Conservation (phyloP, 2,888 invertebrate genomes). For the Nomada lathburiana region DNA sequence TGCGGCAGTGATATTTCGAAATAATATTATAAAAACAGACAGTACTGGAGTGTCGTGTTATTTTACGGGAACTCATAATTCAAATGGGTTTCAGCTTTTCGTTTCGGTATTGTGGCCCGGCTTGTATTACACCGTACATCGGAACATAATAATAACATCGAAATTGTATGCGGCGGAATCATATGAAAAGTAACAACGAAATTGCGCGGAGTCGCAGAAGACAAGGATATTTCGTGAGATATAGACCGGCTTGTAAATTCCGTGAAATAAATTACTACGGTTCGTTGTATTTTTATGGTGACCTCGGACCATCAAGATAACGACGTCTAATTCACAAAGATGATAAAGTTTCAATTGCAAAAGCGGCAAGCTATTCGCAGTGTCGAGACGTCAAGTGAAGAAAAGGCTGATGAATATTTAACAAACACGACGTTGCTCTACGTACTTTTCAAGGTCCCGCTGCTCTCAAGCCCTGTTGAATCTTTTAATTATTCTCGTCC, state of each 20-base stretch:
- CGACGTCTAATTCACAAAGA: slow-evolving; percentile 19
- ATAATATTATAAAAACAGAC: not conserved
- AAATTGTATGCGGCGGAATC: too few species aligned
- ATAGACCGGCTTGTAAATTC: slow-evolving; percentile 20
- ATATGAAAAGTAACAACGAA: too few species aligned
- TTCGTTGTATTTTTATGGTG: slow-evolving; percentile 40
- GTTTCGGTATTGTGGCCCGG: not conserved
- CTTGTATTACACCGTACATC: not conserved
- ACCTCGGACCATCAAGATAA: slow-evolving; percentile 1
- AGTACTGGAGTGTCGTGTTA: too few species aligned
- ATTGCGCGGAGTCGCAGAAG: not conserved
- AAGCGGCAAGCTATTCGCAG: slow-evolving; percentile 51
- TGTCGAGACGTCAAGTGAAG: slow-evolving; percentile 47
- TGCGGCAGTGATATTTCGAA: slow-evolving; percentile 2
- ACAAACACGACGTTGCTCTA: slow-evolving; percentile 65
- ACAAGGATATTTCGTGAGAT: slow-evolving; percentile 11
- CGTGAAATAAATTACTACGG: slow-evolving; percentile 36
- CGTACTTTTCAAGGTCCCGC: slow-evolving; percentile 60
- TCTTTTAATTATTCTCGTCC: slow-evolving; percentile 70
- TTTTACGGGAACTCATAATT: too few species aligned
- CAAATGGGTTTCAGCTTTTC: too few species aligned
- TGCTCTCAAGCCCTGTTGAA: slow-evolving; percentile 48
- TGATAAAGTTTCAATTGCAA: slow-evolving; percentile 62
- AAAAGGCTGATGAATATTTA: slow-evolving; percentile 78
- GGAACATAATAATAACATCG: too few species aligned